A percentile compares a stretch with the other conserved stretches of the same genome.
These are phyloP conservation scores for Saccostrea cuccullata DNA, from an alignment of 1,140 invertebrate genomes.

Conservation along the genomic window DNA sequence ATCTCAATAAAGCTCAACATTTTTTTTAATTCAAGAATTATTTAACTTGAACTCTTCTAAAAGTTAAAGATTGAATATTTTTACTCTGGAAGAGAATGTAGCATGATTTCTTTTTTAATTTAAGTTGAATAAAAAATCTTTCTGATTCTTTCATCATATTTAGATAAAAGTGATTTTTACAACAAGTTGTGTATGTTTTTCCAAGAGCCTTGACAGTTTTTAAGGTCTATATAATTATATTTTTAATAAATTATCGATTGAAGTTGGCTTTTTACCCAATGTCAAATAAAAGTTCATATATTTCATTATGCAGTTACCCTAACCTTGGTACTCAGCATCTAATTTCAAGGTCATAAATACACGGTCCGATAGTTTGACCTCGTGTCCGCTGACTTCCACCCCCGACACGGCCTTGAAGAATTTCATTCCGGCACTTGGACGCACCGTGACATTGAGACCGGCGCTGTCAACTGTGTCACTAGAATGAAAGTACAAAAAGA, in stretches of 20 bases:
- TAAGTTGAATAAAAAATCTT: too few species aligned
- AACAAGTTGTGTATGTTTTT: too few species aligned
- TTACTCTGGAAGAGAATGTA: too few species aligned
- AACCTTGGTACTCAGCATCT: conserved; percentile 47
- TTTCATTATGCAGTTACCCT: not conserved
- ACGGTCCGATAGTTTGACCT: conserved; percentile 54
- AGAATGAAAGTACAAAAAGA: not conserved
- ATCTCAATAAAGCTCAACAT: not conserved
- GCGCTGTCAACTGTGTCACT: conserved; percentile 52
- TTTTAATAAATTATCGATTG: not conserved
- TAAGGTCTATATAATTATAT: not conserved
- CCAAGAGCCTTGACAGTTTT: not conserved
- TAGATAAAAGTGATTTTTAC: too few species aligned
- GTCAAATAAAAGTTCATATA: too few species aligned
- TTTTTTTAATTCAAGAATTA: not conserved
- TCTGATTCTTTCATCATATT: too few species aligned
- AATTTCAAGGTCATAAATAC: conserved; percentile 56
- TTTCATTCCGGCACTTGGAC: conserved; percentile 49
- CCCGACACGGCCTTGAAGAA: conserved; percentile 55
- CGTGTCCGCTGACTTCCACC: conserved; percentile 55
- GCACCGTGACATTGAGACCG: conserved; percentile 50
- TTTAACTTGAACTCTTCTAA: too few species aligned
- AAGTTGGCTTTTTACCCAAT: too few species aligned
- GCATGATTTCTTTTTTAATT: too few species aligned
- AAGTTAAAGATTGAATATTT: too few species aligned